Percentiles rank a stretch among this genome's conserved stretches.
These are phyloP conservation scores for Hetaerina titia DNA, from an alignment of 2,888 invertebrate genomes.

Conservation along the genomic window DNA sequence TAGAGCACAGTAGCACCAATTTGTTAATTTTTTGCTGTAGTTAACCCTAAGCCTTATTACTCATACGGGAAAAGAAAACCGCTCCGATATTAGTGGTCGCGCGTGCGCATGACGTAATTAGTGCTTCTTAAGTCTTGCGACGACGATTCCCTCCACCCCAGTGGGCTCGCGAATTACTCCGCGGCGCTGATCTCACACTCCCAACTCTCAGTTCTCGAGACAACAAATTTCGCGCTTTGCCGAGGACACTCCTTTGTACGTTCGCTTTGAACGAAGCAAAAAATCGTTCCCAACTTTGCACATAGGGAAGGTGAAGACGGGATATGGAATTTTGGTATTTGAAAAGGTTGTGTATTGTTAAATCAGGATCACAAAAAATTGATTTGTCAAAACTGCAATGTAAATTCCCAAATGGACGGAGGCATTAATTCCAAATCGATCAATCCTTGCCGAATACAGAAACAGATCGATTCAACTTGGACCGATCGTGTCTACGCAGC, in stretches of 20 bases:
- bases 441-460: too few relatives aligned
- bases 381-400: too few relatives aligned
- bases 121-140: neutral
- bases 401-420: too few relatives aligned
- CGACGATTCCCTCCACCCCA: neutral
- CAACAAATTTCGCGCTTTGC: neutral
- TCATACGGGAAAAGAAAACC: neutral
- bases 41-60: neutral
- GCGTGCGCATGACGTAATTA: neutral
- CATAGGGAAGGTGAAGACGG: too few relatives aligned
- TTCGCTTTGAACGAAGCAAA: neutral
- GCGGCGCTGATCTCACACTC: neutral
- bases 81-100: neutral
- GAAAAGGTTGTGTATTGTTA: too few relatives aligned
- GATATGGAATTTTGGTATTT: too few relatives aligned
- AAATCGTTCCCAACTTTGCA: neutral
- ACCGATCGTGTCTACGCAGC: too few relatives aligned
- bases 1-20: too few relatives aligned
- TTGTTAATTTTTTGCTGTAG: neutral
- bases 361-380: too few relatives aligned
- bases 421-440: too few relatives aligned
- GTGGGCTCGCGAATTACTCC: neutral
- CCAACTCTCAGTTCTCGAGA: neutral
- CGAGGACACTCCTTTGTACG: neutral
- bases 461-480: too few relatives aligned